Base-by-base conservation (phyloP, 2,888 invertebrate genomes). In the Drosophila pseudotakahashii region DNA sequence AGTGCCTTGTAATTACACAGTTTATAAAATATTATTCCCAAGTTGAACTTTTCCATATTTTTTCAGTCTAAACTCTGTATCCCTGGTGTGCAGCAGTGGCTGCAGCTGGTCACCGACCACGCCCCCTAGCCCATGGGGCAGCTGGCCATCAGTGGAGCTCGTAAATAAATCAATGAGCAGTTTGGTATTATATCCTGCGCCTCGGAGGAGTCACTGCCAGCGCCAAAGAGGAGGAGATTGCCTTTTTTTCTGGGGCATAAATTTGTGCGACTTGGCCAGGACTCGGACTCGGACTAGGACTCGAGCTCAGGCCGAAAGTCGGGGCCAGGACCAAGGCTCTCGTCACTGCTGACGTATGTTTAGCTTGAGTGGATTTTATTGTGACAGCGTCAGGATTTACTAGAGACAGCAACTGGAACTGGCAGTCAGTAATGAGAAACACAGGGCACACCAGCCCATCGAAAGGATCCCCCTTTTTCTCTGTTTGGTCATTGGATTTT, bases 151-250 rank as follows among this genome's bases (percentile, higher is more conserved):
- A 77, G 78, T 51, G 54, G 61, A 69, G 80, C 87, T 89, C 89
- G 88, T 89, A 89, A 90, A 90, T 90, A 90, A 89, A 90, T 90
- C 90, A 90, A 90, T 89, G 88, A 79, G 78, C 77, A 78, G 83
- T 78, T 86, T 85, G 79, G 84, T 88, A 83, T 80, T 81, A 79
- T 85, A 78, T 66, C 63, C 73, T 68, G 74, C 70, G 53, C 73
- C 82, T 74, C 68, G 14, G 48, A 72, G 72, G 48, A 72, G 72
- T 50, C 72, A 70, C 71, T 37, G 71, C 30, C 73, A 47, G 55
- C 54, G 54, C 19, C 39, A 41, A 52, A 51, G 39, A 60, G 69
- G 62, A 55, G 41, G 53, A 45, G 58, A 59, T 47, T 55, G 73
- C 48, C 36, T 48, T 45, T 63, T 76, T 68, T 73, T 63, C 42